These are phyloP conservation scores for Agonum fuliginosum DNA, from an alignment of 2,888 invertebrate species.

Conservation along the genomic window DNA sequence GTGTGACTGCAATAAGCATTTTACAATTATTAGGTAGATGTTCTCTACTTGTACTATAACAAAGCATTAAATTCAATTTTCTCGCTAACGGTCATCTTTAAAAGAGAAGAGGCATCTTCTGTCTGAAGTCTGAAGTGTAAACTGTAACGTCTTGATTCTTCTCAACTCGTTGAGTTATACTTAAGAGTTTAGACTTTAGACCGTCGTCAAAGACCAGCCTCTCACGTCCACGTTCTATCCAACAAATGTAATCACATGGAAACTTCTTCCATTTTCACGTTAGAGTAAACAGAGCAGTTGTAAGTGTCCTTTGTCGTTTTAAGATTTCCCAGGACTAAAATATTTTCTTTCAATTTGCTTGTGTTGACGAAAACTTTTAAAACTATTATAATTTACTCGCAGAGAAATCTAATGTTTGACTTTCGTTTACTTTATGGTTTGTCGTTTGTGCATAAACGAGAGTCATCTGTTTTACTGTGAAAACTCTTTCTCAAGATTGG, in stretches of 20 bases:
- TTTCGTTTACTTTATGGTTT: not conserved
- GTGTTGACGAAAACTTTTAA: not conserved
- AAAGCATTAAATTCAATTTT: constrained; percentile 21
- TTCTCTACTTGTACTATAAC: no score
- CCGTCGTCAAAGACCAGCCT: constrained; percentile 21
- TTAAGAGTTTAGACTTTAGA: no score
- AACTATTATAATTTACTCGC: not conserved
- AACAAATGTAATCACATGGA: constrained; percentile 39
- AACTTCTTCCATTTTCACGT: constrained; percentile 33
- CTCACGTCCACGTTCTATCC: constrained; percentile 38
- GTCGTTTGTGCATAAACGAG: not conserved
- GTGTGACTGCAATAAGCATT: no score
- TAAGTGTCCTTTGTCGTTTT: constrained; percentile 32
- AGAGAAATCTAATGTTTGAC: not conserved
- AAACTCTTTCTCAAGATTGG: no score
- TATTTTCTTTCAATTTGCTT: constrained; percentile 36
- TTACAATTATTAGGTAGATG: no score
- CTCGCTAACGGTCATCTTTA: constrained; percentile 11
- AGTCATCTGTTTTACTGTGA: not conserved
- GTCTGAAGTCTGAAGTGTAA: no score
- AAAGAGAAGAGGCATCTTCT: not conserved
- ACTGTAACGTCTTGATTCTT: constrained; percentile 11
- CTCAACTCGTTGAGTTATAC: no score
- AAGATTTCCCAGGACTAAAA: constrained; percentile 1
- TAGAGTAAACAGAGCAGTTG: constrained; percentile 23